phyloP scores from a whole-genome alignment of 2,888 invertebrate species.

The Sphecodes monilicornis region DNA sequence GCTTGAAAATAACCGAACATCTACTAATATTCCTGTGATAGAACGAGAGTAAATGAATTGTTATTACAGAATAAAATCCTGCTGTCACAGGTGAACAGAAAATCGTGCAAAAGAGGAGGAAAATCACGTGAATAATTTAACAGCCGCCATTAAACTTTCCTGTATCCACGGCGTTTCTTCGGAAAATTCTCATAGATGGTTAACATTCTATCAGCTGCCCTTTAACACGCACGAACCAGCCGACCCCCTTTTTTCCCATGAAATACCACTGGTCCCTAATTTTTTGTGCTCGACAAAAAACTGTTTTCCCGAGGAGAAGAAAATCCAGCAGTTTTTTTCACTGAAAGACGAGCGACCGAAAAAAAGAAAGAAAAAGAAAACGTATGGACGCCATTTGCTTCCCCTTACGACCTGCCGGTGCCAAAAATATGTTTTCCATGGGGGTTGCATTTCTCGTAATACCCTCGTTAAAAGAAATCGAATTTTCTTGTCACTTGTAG shows the following conservation, averaged over 20 bases:
- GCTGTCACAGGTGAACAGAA: neutral
- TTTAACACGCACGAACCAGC: conserved; percentile 4
- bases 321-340: neutral
- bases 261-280: neutral
- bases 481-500: neutral
- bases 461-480: neutral
- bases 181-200: neutral
- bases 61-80: no score
- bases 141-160: neutral
- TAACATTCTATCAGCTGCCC: neutral
- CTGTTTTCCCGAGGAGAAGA: neutral
- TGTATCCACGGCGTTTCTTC: neutral
- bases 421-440: neutral
- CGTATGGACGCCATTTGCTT: conserved; percentile 1
- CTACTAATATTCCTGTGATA: no score
- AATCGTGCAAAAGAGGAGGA: neutral
- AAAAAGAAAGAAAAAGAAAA: neutral
- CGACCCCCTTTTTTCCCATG: neutral
- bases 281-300: neutral
- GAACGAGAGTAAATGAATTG: no score
- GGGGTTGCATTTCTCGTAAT: neutral
- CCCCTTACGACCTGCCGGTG: neutral
- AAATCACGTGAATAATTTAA: neutral
- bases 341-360: neutral
- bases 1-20: no score